These are phyloP conservation scores for Drosophila bifasciata DNA, from an alignment of 1,140 invertebrate species.

Conservation along the genomic window DNA sequence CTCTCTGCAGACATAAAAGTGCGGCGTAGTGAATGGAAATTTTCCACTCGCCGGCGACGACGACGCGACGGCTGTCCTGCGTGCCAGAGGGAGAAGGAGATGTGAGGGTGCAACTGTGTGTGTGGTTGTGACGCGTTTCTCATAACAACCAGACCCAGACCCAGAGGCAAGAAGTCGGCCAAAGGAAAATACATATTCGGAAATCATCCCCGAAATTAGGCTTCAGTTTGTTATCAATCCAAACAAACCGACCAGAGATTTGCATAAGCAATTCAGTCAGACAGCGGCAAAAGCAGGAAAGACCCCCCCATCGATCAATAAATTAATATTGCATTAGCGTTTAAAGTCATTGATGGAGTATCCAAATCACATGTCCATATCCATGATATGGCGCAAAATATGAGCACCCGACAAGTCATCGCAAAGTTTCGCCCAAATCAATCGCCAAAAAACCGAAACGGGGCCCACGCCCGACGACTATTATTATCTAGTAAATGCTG, in stretches of 20 bases:
- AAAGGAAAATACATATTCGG: constrained; percentile 1
- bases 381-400: constrained; percentile 2
- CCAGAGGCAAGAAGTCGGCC: constrained; percentile 7
- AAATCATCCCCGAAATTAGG: constrained; percentile 77
- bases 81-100: constrained; percentile 1
- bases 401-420: constrained; percentile 20
- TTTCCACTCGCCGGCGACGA: constrained; percentile 46
- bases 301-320: constrained; percentile 46
- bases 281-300: constrained; percentile 22
- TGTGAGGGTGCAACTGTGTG: constrained; percentile 57
- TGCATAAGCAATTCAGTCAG: constrained; percentile 51
- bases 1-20: constrained; percentile 39
- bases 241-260: constrained; percentile 53
- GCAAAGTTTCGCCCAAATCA: constrained; percentile 24
- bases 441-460: background rate
- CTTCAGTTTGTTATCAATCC: constrained; percentile 69
- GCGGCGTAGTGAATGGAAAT: constrained; percentile 61
- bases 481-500: no score
- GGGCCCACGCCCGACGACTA: no score
- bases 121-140: constrained; percentile 33
- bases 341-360: constrained; percentile 27
- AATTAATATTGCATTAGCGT: constrained; percentile 43
- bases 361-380: constrained; percentile 41
- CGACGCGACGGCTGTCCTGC: background rate
- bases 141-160: constrained; percentile 52